Percentiles rank a stretch among this genome's conserved stretches.
phyloP scores from a whole-genome alignment of 2,113 vertebrate genomes.

The Mus spicilegus region DNA sequence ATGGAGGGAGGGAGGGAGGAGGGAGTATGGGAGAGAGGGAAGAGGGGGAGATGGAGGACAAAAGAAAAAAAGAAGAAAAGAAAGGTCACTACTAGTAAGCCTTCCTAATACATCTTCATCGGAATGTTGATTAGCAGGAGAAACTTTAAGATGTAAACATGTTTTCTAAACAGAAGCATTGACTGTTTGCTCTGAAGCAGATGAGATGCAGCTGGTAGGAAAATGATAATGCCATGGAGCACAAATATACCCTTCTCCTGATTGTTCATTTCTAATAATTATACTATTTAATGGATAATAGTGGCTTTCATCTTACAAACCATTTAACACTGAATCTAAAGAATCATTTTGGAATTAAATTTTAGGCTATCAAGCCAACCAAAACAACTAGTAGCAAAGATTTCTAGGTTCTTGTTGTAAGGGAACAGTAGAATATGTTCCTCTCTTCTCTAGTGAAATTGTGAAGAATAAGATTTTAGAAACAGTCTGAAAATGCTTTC shows the following conservation, averaged over 20 bases:
- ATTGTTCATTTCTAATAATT: slow-evolving; percentile 57
- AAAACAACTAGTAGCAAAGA: slow-evolving; percentile 50
- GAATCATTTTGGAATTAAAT: slow-evolving; percentile 31
- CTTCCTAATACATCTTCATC: slow-evolving; percentile 13
- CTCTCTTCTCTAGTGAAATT: slow-evolving; percentile 25
- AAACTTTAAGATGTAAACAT: slow-evolving; percentile 54
- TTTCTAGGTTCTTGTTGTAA: background rate
- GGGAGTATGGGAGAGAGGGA: too few relatives aligned
- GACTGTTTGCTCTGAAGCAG: slow-evolving; percentile 67
- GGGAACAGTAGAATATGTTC: background rate
- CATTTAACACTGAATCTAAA: slow-evolving; percentile 42
- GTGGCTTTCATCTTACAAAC: background rate
- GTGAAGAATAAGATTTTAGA: background rate
- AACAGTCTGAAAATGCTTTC: slow-evolving; percentile 16
- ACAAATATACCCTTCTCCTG: slow-evolving; percentile 49
- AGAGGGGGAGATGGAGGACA: too few relatives aligned
- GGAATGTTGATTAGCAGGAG: slow-evolving; percentile 1
- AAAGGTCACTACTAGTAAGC: background rate
- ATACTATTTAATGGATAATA: slow-evolving; percentile 60
- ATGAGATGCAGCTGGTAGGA: slow-evolving; percentile 51
- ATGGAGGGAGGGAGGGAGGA: too few relatives aligned
- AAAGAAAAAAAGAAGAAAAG: background rate
- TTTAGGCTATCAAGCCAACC: slow-evolving; percentile 18
- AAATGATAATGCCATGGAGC: slow-evolving; percentile 37
- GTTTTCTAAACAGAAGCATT: slow-evolving; percentile 60